Conservation (phyloP, 2,888 invertebrate genomes). For the Latrodectus hesperus region DNA sequence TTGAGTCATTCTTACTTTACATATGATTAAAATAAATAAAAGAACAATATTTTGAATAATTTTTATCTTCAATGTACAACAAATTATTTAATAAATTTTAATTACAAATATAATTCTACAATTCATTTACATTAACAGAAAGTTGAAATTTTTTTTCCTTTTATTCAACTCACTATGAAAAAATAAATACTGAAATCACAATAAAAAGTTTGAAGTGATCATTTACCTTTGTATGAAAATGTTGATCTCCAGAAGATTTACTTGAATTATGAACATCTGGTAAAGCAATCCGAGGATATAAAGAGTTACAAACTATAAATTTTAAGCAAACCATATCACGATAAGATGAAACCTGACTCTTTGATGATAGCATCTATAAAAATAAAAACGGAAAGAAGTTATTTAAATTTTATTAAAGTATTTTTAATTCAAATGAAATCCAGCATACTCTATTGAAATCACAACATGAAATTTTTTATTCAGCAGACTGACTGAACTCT, state of each 20-base stretch:
- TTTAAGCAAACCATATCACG: conserved; percentile 84
- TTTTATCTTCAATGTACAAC: no score
- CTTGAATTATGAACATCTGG: conserved; percentile 94
- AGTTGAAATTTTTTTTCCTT: no score
- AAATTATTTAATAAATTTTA: background rate
- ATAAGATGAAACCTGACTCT: conserved; percentile 81
- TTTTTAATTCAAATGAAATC: no score
- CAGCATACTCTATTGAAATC: no score
- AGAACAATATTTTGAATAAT: no score
- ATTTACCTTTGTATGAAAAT: conserved; percentile 75
- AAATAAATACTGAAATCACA: background rate
- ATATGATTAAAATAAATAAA: no score
- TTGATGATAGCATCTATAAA: conserved; percentile 78
- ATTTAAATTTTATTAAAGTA: no score
- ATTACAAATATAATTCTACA: background rate
- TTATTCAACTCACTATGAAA: background rate
- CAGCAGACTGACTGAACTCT: no score
- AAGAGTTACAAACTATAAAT: conserved; percentile 89
- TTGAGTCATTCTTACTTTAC: no score
- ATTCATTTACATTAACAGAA: no score
- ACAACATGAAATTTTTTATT: no score
- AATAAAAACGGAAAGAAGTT: no score
- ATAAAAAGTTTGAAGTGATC: background rate
- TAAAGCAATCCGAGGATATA: conserved; percentile 97
- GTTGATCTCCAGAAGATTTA: conserved; percentile 80